Evolutionary conservation across 2,888 invertebrate genomes (phyloP).

Genomic region (Eupithecia subumbrata): DNA sequence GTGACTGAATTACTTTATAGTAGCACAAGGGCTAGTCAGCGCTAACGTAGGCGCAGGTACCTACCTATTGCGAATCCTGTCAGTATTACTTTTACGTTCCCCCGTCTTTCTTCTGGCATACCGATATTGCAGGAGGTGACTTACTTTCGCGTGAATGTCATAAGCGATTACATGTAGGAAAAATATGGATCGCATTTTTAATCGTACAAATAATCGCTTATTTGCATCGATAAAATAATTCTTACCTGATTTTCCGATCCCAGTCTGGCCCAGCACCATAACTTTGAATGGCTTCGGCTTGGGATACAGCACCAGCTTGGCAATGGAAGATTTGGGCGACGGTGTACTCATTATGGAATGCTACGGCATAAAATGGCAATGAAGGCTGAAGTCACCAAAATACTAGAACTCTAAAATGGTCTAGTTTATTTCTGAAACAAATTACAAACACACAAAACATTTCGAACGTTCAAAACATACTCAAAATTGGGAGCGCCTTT

Average conservation of each 20-base stretch:
- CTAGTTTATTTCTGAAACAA: conserved; percentile 16
- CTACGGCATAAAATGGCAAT: background rate
- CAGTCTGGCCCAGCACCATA: conserved; percentile 91
- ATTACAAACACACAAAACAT: background rate
- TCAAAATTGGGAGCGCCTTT: background rate
- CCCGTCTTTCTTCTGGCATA: background rate
- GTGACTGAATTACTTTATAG: conserved; percentile 1
- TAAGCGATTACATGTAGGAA: background rate
- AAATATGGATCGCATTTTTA: background rate
- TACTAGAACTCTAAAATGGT: no score
- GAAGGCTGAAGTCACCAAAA: background rate
- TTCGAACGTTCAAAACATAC: background rate
- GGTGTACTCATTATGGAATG: conserved; percentile 64
- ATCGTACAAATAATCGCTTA: no score
- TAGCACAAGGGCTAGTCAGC: background rate
- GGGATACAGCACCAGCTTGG: conserved; percentile 87
- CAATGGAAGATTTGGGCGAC: conserved; percentile 87
- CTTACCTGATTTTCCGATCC: conserved; percentile 92
- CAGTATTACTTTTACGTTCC: background rate
- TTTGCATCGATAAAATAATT: background rate
- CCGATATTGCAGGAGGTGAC: background rate
- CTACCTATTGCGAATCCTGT: background rate
- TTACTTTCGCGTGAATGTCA: background rate
- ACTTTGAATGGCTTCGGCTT: conserved; percentile 88
- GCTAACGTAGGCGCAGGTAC: background rate